Percentiles rank a stretch among this genome's conserved stretches.
These are phyloP conservation scores for Cyprinus carpio DNA, from an alignment of 2,113 vertebrate species.

Conservation along the genomic window DNA sequence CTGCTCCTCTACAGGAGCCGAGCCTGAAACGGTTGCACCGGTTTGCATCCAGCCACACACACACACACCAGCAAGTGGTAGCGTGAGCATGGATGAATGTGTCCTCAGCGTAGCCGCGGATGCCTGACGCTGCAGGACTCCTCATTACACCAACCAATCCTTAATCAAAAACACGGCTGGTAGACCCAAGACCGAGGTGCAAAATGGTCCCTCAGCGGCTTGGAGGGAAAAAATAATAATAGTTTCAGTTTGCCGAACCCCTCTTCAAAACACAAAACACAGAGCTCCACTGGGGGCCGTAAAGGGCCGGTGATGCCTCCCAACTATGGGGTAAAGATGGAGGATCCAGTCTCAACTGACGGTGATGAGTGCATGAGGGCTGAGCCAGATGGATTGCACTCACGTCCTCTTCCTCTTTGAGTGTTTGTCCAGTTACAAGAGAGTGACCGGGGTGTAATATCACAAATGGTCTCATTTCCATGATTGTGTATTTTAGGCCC, in stretches of 20 bases:
- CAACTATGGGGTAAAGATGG: slow-evolving; percentile 4
- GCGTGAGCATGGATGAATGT: neutral
- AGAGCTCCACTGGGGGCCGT: slow-evolving; percentile 22
- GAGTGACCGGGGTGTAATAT: neutral
- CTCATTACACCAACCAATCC: slow-evolving; percentile 41
- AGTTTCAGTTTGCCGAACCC: neutral
- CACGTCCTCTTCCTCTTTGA: neutral
- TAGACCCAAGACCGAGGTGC: neutral
- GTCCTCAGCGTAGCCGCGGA: neutral
- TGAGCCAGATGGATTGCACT: neutral
- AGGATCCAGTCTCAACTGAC: neutral
- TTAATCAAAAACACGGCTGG: slow-evolving; percentile 21
- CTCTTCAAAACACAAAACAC: neutral
- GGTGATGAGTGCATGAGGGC: slow-evolving; percentile 19
- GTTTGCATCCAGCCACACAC: neutral
- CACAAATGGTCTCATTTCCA: neutral
- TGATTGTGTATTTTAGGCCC: slow-evolving; percentile 29
- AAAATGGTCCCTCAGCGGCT: slow-evolving; percentile 2
- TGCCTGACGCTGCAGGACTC: slow-evolving; percentile 12
- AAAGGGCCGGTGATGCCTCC: neutral
- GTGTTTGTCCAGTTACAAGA: neutral
- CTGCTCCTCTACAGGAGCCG: slow-evolving; percentile 30
- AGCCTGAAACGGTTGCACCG: slow-evolving; percentile 42
- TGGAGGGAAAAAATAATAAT: neutral
- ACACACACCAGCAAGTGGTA: slow-evolving; percentile 13